Conservation (phyloP, 1,140 invertebrate species). For the Hyposmocoma kahamanoa region DNA sequence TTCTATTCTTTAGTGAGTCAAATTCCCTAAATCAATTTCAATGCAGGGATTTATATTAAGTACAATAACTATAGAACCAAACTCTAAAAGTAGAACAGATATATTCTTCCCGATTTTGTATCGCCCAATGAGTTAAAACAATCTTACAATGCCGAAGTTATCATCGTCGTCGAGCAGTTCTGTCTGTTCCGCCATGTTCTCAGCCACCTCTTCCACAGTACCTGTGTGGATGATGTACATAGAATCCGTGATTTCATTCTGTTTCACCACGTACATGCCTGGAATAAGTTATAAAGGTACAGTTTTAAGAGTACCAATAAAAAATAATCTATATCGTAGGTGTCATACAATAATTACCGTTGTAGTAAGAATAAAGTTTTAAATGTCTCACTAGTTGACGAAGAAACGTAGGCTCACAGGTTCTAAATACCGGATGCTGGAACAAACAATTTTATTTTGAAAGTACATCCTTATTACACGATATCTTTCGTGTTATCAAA, state of each 20-base stretch:
- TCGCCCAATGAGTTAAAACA: too few relatives aligned
- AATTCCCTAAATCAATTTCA: too few relatives aligned
- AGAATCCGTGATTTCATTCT: slow-evolving; percentile 54
- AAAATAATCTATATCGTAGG: background rate
- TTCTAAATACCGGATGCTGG: slow-evolving; percentile 47
- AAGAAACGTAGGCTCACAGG: slow-evolving; percentile 56
- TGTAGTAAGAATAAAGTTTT: slow-evolving; percentile 43
- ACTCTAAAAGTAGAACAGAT: too few relatives aligned
- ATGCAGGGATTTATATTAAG: too few relatives aligned
- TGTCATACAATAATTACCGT: slow-evolving; percentile 22
- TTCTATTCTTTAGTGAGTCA: too few relatives aligned
- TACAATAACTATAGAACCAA: too few relatives aligned
- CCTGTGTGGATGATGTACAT: slow-evolving; percentile 66
- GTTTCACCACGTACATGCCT: slow-evolving; percentile 62
- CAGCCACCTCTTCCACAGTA: slow-evolving; percentile 30
- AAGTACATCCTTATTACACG: too few relatives aligned
- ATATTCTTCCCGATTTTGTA: too few relatives aligned
- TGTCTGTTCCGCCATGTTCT: background rate
- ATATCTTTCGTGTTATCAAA: too few relatives aligned
- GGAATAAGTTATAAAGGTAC: background rate
- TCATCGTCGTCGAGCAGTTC: slow-evolving; percentile 31
- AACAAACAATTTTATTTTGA: slow-evolving; percentile 7
- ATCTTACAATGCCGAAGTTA: slow-evolving; percentile 40
- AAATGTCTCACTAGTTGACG: slow-evolving; percentile 50
- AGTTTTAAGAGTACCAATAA: background rate